Conservation (phyloP, 2,113 vertebrate species). For the Herpetotheres cachinnans region DNA sequence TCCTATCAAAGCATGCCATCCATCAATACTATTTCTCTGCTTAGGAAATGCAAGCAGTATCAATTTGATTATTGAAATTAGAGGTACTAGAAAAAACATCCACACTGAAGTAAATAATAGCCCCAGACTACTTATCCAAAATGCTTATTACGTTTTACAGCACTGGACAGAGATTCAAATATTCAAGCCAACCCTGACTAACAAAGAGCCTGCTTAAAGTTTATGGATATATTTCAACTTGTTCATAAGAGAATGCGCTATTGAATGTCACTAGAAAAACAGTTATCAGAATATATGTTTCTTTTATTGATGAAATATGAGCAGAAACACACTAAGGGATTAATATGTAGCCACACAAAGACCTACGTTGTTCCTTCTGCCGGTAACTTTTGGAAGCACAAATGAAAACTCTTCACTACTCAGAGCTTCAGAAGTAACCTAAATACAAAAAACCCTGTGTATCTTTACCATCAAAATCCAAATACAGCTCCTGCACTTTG, state of each 20-base stretch:
- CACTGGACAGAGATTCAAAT: constrained; percentile 17
- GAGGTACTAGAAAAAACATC: neutral
- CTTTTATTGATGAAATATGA: neutral
- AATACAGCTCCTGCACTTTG: neutral
- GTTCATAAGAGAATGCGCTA: neutral
- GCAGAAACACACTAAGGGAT: neutral
- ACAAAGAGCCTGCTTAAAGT: neutral
- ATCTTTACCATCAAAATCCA: constrained; percentile 14
- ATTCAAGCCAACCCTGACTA: neutral
- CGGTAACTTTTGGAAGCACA: neutral
- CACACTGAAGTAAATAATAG: neutral
- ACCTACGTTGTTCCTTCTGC: neutral
- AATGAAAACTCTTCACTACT: neutral
- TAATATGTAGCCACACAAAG: neutral
- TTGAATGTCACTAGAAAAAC: constrained; percentile 4
- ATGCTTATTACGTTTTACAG: constrained; percentile 12
- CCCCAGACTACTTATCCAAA: neutral
- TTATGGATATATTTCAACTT: neutral
- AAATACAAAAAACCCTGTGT: neutral
- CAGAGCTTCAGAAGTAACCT: neutral
- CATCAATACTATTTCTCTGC: neutral
- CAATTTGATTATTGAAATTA: neutral
- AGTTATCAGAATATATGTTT: neutral
- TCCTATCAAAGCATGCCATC: neutral
- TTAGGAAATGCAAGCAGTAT: neutral